Conservation (phyloP, 64 coral and sea anemone species). For the Montipora capricornis region DNA sequence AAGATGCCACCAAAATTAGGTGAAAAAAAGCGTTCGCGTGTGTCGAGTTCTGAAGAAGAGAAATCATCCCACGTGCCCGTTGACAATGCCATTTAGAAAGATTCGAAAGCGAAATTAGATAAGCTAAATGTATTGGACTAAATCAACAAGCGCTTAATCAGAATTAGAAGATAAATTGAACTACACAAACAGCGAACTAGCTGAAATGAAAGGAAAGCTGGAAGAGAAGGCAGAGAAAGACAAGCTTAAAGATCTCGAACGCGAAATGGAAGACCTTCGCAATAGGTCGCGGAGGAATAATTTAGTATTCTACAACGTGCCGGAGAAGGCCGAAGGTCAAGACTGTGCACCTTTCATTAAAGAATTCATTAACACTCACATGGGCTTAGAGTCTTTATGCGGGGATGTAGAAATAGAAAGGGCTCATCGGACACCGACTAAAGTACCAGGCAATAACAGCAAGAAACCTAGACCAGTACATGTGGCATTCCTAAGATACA, state of each 20-base stretch:
- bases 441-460: neutral
- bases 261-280: neutral
- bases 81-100: neutral
- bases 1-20: neutral
- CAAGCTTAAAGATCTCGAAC: neutral
- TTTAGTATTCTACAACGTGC: neutral
- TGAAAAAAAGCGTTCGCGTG: neutral
- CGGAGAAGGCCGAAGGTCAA: conserved; percentile 3
- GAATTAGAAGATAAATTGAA: neutral
- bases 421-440: neutral
- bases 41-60: neutral
- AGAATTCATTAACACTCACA: neutral
- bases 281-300: neutral
- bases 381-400: neutral
- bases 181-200: neutral
- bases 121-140: neutral
- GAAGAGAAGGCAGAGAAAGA: neutral
- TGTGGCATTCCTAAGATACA: no score
- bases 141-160: neutral
- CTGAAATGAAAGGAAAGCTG: conserved; percentile 18
- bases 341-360: conserved; percentile 1
- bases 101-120: neutral
- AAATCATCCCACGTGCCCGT: neutral
- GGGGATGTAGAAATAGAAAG: neutral
- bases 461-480: no score